These are phyloP conservation scores for Pterocles orientalis DNA, from an alignment of 2,113 vertebrate species.

Conservation along the genomic window DNA sequence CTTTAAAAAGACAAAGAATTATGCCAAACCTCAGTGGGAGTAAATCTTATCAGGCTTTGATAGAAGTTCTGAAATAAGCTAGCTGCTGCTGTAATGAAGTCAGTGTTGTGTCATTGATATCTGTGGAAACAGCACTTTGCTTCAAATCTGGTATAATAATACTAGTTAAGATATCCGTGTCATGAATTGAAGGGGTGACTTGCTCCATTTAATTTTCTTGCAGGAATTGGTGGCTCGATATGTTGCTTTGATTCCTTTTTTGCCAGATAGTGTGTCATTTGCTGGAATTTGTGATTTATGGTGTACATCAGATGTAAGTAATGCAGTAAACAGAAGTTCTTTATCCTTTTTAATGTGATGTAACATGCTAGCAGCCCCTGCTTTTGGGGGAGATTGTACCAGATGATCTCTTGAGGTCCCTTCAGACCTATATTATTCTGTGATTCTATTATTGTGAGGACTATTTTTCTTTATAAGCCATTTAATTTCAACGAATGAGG, in stretches of 20 bases:
- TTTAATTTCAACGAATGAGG: not conserved
- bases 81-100: not conserved
- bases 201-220: not conserved
- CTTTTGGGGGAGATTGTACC: not conserved
- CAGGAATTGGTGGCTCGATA: constrained; percentile 89
- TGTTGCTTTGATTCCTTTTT: constrained; percentile 91
- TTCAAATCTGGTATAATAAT: not conserved
- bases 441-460: not conserved
- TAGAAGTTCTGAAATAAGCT: not conserved
- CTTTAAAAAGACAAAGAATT: not conserved
- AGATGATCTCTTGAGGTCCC: not conserved
- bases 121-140: not conserved
- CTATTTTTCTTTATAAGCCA: not conserved
- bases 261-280: constrained; percentile 91
- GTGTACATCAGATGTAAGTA: constrained; percentile 94
- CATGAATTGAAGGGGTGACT: not conserved
- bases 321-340: not conserved
- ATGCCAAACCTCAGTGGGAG: not conserved
- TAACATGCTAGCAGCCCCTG: not conserved
- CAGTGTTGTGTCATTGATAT: not conserved
- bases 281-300: constrained; percentile 90
- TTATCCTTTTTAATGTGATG: not conserved
- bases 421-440: not conserved
- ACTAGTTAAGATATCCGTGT: accelerated
- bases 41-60: not conserved